These are phyloP conservation scores for Lasioglossum calceatum DNA, from an alignment of 2,888 invertebrate genomes.

Conservation along the genomic window DNA sequence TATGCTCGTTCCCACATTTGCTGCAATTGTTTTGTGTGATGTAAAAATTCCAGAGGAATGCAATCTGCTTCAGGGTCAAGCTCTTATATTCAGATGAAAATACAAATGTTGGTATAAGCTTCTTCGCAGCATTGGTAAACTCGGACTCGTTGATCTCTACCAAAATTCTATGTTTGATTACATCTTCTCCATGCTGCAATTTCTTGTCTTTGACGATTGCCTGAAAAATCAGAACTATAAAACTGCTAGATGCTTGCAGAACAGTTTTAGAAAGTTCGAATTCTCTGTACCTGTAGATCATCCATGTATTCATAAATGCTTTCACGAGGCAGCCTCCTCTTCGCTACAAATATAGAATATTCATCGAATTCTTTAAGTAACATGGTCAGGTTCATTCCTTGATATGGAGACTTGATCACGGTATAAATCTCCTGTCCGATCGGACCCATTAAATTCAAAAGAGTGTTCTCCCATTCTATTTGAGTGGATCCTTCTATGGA, in stretches of 20 bases:
- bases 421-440: constrained; percentile 34
- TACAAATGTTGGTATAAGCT: constrained; percentile 8
- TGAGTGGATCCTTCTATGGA: neutral
- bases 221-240: constrained; percentile 18
- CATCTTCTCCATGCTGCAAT: neutral
- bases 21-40: neutral
- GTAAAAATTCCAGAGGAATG: constrained; percentile 31
- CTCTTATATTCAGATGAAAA: constrained; percentile 27
- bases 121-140: constrained; percentile 22
- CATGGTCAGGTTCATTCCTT: constrained; percentile 15
- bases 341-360: constrained; percentile 24
- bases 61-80: constrained; percentile 37
- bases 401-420: neutral
- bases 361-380: constrained; percentile 49
- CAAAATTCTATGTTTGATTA: constrained; percentile 32
- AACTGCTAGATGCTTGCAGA: neutral
- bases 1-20: constrained; percentile 33
- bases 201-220: neutral
- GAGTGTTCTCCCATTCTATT: constrained; percentile 14
- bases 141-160: constrained; percentile 11
- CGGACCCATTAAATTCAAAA: constrained; percentile 62
- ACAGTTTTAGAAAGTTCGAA: neutral
- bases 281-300: constrained; percentile 36
- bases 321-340: constrained; percentile 18
- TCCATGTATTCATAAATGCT: constrained; percentile 33